Percentiles rank a stretch among this genome's conserved stretches.
Conservation (phyloP, 1,140 invertebrate species). For the Philaenus spumarius region DNA sequence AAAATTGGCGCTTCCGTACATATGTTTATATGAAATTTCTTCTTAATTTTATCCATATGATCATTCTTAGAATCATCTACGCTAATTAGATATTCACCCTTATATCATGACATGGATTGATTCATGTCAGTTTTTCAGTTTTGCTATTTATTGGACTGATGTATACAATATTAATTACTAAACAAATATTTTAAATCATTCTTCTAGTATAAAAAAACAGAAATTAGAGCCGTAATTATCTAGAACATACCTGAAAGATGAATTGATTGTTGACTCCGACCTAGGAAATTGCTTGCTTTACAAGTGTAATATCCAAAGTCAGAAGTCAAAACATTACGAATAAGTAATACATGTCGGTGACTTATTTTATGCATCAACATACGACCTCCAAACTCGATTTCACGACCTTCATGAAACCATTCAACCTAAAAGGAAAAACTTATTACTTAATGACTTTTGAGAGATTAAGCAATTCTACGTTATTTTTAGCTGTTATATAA, state of each 20-base stretch:
- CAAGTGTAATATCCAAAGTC: conserved; percentile 76
- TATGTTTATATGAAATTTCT: too few species aligned
- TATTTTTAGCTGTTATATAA: too few species aligned
- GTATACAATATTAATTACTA: too few species aligned
- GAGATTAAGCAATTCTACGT: too few species aligned
- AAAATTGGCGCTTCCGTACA: too few species aligned
- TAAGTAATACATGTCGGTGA: conserved; percentile 56
- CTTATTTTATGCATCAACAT: conserved; percentile 49
- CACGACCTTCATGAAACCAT: conserved; percentile 42
- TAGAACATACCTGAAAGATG: conserved; percentile 44
- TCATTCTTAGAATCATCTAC: too few species aligned
- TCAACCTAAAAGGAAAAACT: conserved; percentile 36
- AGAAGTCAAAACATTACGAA: conserved; percentile 54
- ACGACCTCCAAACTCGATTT: conserved; percentile 33
- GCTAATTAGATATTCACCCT: too few species aligned
- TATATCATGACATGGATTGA: too few species aligned
- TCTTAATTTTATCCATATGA: too few species aligned
- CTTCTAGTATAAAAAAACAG: not conserved
- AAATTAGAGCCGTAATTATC: too few species aligned
- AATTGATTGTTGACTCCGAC: conserved; percentile 44
- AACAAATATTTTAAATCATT: not conserved
- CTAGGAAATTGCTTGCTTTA: conserved; percentile 63
- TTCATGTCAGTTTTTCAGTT: too few species aligned
- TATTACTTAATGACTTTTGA: not conserved
- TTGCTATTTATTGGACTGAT: too few species aligned